Evolutionary conservation across 2,113 vertebrate genomes (phyloP), one percentile per base, ranked within the genome.

Genomic region (Bubalus kerabau): DNA sequence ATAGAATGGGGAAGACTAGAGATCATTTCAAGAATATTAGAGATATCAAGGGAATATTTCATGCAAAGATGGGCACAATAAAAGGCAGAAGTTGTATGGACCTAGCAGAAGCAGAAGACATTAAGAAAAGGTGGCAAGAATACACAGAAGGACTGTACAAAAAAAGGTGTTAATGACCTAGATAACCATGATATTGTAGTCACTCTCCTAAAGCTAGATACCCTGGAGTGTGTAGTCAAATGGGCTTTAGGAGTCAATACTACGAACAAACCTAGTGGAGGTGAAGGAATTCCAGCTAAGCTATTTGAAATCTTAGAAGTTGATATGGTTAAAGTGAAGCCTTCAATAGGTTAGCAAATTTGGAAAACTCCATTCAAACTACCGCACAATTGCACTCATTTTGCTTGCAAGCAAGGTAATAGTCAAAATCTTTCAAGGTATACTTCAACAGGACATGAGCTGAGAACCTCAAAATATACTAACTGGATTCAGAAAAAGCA

Each of bases 331-430:
- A 67, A 67, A 19, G 32, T 67, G 64, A n/a, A 10, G 16, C 64
- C 32, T 2, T 67, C 64, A 67, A 5, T n/a, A n/a, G 32, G 32
- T n/a, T 67, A 67, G 64, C 16, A 67, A n/a, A n/a, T 67, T n/a
- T 67, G 32, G 32, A 10, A 67, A 67, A n/a, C 32, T n/a, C 8
- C 32, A 67, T 67, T n/a, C 16, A 67, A 67, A 67, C 16, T 19
- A n/a, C 1, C 0, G 0, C 32, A n/a, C 8, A 67, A 19, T n/a
- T n/a, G 4, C 2, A 67, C 64, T 67, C 32, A 67, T 67, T 67
- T 67, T 67, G 64, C 64, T n/a, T 10, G 30, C 3, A 4, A 67
- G 32, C 16, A n/a, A 67, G 64, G 32, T n/a, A 10, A n/a, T n/a
- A 67, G 8, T 67, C 16, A n/a, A 67, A 67, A 67, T 67, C 8